A percentile compares a stretch with the other conserved stretches of the same genome.
These are phyloP conservation scores for Tupiocoris notatus DNA, from an alignment of 2,888 invertebrate species.

Conservation along the genomic window DNA sequence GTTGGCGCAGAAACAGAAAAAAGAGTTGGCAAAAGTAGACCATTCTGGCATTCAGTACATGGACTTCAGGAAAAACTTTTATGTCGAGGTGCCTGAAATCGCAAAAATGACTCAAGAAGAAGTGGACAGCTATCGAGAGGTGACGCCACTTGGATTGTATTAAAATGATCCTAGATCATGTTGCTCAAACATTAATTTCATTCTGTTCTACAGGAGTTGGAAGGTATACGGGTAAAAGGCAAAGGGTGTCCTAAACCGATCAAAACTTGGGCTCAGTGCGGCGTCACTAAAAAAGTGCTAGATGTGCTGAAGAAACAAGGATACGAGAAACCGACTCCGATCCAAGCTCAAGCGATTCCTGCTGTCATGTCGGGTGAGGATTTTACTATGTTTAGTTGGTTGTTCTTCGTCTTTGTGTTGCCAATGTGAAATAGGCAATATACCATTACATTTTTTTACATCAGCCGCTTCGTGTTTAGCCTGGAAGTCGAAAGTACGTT, in stretches of 20 bases:
- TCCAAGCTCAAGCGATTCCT: slow-evolving; percentile 96
- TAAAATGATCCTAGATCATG: no score
- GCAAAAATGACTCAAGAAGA: slow-evolving; percentile 85
- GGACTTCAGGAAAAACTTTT: slow-evolving; percentile 91
- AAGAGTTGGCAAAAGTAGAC: slow-evolving; percentile 91
- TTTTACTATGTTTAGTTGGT: no score
- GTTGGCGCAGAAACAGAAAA: slow-evolving; percentile 84
- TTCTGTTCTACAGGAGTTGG: slow-evolving; percentile 64
- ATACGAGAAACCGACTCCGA: slow-evolving; percentile 97
- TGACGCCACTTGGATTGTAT: no score
- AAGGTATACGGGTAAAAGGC: slow-evolving; percentile 94
- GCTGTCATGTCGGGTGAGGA: slow-evolving; percentile 87
- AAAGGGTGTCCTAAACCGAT: slow-evolving; percentile 83
- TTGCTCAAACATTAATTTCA: background rate
- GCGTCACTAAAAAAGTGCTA: slow-evolving; percentile 92
- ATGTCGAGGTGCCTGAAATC: slow-evolving; percentile 95
- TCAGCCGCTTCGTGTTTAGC: no score
- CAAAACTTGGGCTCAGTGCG: slow-evolving; percentile 95
- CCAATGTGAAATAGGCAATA: no score
- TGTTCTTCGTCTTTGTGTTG: no score
- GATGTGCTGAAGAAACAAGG: slow-evolving; percentile 84
- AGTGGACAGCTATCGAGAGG: slow-evolving; percentile 75
- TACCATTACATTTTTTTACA: no score
- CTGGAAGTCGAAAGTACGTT: no score
- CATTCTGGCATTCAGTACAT: slow-evolving; percentile 83